A percentile compares a stretch with the other conserved stretches of the same genome.
Evolutionary conservation across 2,797 vertebrate genomes (phyloP).

Genomic region (Centropyge bicolor): DNA sequence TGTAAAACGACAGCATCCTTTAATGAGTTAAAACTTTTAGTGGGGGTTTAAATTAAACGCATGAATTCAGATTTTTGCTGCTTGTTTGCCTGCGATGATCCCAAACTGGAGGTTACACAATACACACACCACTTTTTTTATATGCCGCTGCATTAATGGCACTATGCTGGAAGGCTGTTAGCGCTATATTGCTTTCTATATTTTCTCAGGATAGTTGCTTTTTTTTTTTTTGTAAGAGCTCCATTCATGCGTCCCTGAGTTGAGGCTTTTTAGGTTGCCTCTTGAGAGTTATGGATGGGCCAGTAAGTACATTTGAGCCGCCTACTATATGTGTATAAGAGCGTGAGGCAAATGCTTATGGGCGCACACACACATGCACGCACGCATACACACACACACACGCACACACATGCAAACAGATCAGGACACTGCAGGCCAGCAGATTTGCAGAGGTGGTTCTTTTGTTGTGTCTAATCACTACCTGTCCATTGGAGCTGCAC

Average conservation of each 20-base stretch:
- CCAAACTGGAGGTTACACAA: slow-evolving; percentile 29
- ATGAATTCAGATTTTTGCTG: slow-evolving; percentile 10
- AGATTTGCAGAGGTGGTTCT: slow-evolving; percentile 71
- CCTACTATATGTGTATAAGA: slow-evolving; percentile 41
- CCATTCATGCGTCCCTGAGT: slow-evolving; percentile 54
- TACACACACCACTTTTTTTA: slow-evolving; percentile 21
- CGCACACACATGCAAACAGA: neutral
- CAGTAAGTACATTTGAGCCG: slow-evolving; percentile 59
- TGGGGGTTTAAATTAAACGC: slow-evolving; percentile 12
- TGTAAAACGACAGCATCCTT: slow-evolving; percentile 13
- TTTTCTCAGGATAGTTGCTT: slow-evolving; percentile 34
- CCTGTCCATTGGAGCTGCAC: slow-evolving; percentile 71
- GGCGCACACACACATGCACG: slow-evolving; percentile 15
- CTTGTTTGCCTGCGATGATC: slow-evolving; percentile 17
- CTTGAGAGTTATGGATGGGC: slow-evolving; percentile 64
- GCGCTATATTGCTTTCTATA: slow-evolving; percentile 47
- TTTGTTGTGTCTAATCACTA: slow-evolving; percentile 78
- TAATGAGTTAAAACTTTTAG: neutral
- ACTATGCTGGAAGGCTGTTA: slow-evolving; percentile 38
- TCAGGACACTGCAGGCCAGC: slow-evolving; percentile 31
- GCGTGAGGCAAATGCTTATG: slow-evolving; percentile 25
- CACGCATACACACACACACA: slow-evolving; percentile 20
- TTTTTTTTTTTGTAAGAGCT: slow-evolving; percentile 35
- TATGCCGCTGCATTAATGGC: slow-evolving; percentile 21
- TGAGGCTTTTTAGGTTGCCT: slow-evolving; percentile 61